Base-by-base conservation (phyloP, 2,888 invertebrate genomes). In the Sphaerophoria taeniata region DNA sequence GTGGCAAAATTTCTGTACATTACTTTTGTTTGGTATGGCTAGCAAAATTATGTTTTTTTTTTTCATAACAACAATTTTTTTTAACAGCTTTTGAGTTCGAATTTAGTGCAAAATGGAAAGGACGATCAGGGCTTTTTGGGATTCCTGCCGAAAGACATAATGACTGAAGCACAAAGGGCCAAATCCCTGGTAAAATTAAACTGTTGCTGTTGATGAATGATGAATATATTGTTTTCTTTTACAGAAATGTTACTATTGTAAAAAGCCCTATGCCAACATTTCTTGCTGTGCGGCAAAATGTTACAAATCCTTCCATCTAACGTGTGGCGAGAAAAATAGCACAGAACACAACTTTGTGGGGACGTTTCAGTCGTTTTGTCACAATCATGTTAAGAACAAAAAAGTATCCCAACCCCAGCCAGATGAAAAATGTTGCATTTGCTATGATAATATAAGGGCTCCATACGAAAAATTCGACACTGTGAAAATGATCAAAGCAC, bases 101-200 rank as follows among this genome's bases (percentile, higher is more conserved):
- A 94, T 76, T 92, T 96, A 88, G 90, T 93, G 56, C 96, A 97
- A 89, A 94, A 93, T 87, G 96, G 95, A 0, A 90, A 90, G 6
- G 96, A 96, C 81, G 91, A 94, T 3, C 94, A 95, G 72, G 96
- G 96, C 0, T 94, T 97, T 39, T 92, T 95, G 82, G 96, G 97
- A 0, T 97, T 97, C 90, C 89, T 96, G 45, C 92, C 93, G 1
- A 88, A 90, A 0, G 97, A 97, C 89, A 96, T 97, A 24, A 87
- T 92, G 11, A 93, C 92, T 39, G 97, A 97, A 91, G 88, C 94
- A 0, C 92, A 91, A 14, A 93, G 97, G 85, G 94, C 95, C 55
- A 93, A 93, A 61, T 93, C 93, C 89, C 92, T 96, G 93, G 96
- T 96, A 9, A 43, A 43, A 43, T 9, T 2, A 9, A 6, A 5